Conservation (phyloP, 2,113 vertebrate species). For the Clarias gariepinus region DNA sequence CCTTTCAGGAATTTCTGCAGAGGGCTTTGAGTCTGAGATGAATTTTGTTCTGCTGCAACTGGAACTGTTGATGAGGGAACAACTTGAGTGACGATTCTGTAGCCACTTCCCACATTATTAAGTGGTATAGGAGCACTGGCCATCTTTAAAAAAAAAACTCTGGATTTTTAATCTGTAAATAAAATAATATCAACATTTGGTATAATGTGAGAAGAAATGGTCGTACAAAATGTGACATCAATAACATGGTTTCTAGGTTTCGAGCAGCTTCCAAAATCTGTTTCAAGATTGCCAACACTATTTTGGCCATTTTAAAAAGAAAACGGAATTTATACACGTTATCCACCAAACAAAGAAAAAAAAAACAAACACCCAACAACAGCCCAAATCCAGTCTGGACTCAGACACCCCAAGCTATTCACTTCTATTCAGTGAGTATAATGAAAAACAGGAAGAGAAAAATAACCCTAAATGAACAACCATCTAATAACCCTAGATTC, state of each 20-base stretch:
- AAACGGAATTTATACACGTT: no score
- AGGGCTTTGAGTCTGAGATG: no score
- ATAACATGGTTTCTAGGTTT: not conserved
- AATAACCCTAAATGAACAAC: no score
- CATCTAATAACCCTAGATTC: no score
- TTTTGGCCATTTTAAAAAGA: no score
- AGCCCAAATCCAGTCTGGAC: no score
- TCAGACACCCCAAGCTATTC: no score
- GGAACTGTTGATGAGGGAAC: not conserved
- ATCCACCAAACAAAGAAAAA: no score
- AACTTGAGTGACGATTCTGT: conserved; percentile 24
- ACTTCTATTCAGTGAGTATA: no score
- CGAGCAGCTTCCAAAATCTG: not conserved
- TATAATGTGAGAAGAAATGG: not conserved
- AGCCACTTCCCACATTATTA: not conserved
- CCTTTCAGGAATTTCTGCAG: conserved; percentile 1
- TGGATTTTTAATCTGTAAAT: not conserved
- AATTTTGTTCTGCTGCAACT: not conserved
- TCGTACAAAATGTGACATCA: not conserved
- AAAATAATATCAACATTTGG: not conserved
- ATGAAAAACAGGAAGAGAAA: no score
- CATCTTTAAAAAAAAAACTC: conserved; percentile 8
- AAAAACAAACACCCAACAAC: no score
- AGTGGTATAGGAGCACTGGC: not conserved
- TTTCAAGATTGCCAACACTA: no score